These are phyloP conservation scores for Cuculus canorus DNA, from an alignment of 2,797 vertebrate species.

Conservation along the genomic window DNA sequence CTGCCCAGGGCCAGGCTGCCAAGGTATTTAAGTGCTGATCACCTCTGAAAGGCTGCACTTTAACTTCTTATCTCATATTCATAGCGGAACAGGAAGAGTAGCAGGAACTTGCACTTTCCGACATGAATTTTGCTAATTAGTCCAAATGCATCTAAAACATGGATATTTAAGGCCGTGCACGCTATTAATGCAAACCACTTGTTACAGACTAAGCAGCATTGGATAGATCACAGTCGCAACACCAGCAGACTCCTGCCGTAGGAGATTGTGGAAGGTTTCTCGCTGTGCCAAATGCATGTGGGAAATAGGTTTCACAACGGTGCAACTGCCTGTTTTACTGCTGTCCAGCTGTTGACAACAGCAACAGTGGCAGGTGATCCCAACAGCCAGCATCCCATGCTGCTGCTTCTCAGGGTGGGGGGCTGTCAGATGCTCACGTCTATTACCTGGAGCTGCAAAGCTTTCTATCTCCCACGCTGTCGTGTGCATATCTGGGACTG, in stretches of 20 bases:
- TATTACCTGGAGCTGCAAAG: not conserved
- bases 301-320: not conserved
- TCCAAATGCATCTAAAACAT: not conserved
- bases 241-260: not conserved
- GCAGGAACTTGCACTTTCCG: conserved; percentile 22
- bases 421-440: not conserved
- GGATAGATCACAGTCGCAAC: not conserved
- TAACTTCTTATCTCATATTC: conserved; percentile 28
- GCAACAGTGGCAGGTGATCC: not conserved
- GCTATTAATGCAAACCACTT: not conserved
- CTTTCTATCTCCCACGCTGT: not conserved
- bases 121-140: conserved; percentile 43
- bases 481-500: too few species aligned
- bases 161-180: not conserved
- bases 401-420: not conserved
- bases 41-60: not conserved
- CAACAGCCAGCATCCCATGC: not conserved
- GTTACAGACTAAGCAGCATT: not conserved
- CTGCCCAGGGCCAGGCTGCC: not conserved
- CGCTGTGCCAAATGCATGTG: not conserved
- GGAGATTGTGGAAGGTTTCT: not conserved
- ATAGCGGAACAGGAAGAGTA: not conserved
- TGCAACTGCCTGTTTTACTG: not conserved
- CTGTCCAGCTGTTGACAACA: not conserved
- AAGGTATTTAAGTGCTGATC: not conserved